Evolutionary conservation across 2,888 invertebrate species (phyloP), one percentile per base, ranked within the genome.

Genomic region (Lycaena phlaeas): DNA sequence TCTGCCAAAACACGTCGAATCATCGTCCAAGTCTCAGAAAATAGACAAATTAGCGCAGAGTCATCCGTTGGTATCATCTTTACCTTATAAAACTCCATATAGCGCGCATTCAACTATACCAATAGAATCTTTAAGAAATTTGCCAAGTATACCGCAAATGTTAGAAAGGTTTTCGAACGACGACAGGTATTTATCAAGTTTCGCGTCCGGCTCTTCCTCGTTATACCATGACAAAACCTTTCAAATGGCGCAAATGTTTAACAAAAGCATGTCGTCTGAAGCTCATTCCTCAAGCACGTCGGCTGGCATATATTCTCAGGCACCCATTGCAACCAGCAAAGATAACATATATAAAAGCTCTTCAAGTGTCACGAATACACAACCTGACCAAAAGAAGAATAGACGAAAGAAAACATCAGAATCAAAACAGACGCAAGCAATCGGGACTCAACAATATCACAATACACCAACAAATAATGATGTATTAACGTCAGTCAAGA

Each of bases 201-300:
- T 87, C 52, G 78, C 86, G 38, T 64, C 73, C 36, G 59, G 74
- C 14, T 59, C 69, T 15, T 61, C 84, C 6, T 57, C 85, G 11
- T 72, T 86, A 40, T 88, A 87, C 52, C 87, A 87, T 45, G 88
- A 88, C 36, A 88, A 88, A 60, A 75, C 76, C 15, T 86, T 85
- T 64, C 87, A 87, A 56, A 87, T 87, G 64, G 86, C 88, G 0
- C 88, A 88, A 55, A 86, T 88, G 72, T 88, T 86, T 53, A 87
- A 85, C 44, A 84, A 87, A 56, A 78, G 68, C 49, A 59, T 82
- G 42, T 50, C 72, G 40, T 73, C 73, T 41, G 77, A 82, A 49
- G 59, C 72, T 12, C 75, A 73, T 40, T 61, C 72, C 27, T 53
- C 67, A 4, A 73, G 64, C 46, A 61, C 54, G 1, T 53, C 78